phyloP scores from a whole-genome alignment of 2,113 vertebrate genomes.

The Dissostichus mawsoni region DNA sequence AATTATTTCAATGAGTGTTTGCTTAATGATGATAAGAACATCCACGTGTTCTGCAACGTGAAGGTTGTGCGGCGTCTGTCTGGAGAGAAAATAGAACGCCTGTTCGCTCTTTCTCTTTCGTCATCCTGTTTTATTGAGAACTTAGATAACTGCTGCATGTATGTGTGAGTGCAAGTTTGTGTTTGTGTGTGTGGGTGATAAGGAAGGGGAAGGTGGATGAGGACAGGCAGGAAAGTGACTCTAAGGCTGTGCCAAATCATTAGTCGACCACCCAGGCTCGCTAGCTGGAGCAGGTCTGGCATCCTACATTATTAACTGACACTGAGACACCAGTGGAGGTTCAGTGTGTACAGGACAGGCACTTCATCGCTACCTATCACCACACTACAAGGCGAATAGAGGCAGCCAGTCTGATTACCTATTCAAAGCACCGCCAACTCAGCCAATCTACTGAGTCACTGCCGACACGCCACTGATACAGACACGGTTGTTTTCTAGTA shows the following conservation, averaged over 20 bases:
- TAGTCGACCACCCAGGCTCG: slow-evolving; percentile 32
- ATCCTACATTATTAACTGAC: slow-evolving; percentile 53
- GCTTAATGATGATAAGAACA: slow-evolving; percentile 19
- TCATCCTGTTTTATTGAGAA: slow-evolving; percentile 7
- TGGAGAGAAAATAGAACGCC: slow-evolving; percentile 11
- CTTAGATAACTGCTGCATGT: slow-evolving; percentile 3
- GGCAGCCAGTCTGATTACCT: slow-evolving; percentile 40
- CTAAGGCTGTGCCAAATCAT: slow-evolving; percentile 36
- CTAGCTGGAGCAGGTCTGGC: background rate
- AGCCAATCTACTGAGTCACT: slow-evolving; percentile 36
- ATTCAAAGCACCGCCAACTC: slow-evolving; percentile 43
- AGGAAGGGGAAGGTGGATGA: slow-evolving; percentile 18
- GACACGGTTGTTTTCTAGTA: slow-evolving; percentile 12
- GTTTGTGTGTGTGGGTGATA: slow-evolving; percentile 16
- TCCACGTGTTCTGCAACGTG: background rate
- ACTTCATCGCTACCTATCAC: slow-evolving; percentile 28
- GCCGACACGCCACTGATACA: slow-evolving; percentile 8
- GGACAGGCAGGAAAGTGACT: slow-evolving; percentile 16
- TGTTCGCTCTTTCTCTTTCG: background rate
- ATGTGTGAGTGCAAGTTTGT: slow-evolving; percentile 1
- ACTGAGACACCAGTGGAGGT: slow-evolving; percentile 19
- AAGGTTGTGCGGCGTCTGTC: background rate
- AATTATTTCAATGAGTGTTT: slow-evolving; percentile 57
- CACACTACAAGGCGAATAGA: background rate
- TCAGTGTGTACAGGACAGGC: slow-evolving; percentile 5